Conservation (phyloP, 2,888 invertebrate species). For the Lasiommata megera region DNA sequence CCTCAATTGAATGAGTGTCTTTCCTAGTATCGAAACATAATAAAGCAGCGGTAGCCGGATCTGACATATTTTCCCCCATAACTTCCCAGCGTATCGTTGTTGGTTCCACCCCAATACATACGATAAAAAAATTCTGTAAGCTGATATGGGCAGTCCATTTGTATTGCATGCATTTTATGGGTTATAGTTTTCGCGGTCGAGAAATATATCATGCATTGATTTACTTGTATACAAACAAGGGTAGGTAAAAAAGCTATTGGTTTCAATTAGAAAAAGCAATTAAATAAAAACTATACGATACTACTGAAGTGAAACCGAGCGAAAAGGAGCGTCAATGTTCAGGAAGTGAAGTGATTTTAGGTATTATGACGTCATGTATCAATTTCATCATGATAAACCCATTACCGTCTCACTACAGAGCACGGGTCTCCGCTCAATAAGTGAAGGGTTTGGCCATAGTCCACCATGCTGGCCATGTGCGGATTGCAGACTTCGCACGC, state of each 20-base stretch:
- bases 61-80: background rate
- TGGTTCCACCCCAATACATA: background rate
- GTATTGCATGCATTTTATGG: slow-evolving; percentile 38
- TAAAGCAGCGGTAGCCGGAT: background rate
- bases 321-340: too few species aligned
- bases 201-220: slow-evolving; percentile 47
- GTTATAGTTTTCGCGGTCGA: slow-evolving; percentile 90
- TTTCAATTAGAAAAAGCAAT: background rate
- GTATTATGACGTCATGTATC: too few species aligned
- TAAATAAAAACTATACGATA: background rate
- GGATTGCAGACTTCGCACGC: too few species aligned
- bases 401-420: too few species aligned
- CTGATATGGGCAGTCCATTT: slow-evolving; percentile 6
- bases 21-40: too few species aligned
- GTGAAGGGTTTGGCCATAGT: too few species aligned
- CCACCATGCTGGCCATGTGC: too few species aligned
- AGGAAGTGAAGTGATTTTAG: too few species aligned
- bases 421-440: too few species aligned
- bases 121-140: background rate
- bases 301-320: background rate
- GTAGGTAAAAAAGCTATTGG: background rate
- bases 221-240: background rate
- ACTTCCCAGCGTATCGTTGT: background rate
- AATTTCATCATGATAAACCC: too few species aligned
- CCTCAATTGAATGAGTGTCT: too few species aligned